Evolutionary conservation across 1,140 invertebrate species (phyloP).

Genomic region (Brevipalpus yothersi): DNA sequence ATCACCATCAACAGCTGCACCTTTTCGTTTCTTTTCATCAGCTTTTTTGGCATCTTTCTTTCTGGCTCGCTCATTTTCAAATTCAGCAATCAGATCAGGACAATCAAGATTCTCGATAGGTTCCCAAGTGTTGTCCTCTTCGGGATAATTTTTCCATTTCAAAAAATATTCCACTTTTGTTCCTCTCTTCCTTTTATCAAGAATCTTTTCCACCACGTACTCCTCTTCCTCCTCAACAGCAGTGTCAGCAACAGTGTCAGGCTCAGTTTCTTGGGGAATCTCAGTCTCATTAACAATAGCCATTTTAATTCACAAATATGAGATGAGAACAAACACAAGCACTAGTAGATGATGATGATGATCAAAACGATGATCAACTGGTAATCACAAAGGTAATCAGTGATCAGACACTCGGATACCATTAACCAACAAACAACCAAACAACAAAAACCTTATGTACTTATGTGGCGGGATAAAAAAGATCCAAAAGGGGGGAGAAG

Average conservation of each 20-base stretch:
- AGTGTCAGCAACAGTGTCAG: neutral
- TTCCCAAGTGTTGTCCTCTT: constrained; percentile 18
- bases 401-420: no score
- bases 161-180: constrained; percentile 27
- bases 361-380: no score
- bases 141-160: constrained; percentile 30
- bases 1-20: neutral
- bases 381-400: no score
- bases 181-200: constrained; percentile 22
- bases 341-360: no score
- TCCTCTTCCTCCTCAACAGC: constrained; percentile 21
- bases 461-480: no score
- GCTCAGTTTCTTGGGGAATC: no score
- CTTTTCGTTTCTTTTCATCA: neutral
- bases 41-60: neutral
- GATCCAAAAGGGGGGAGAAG: no score
- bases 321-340: no score
- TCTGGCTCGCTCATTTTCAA: constrained; percentile 26
- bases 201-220: constrained; percentile 27
- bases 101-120: constrained; percentile 26
- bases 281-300: no score
- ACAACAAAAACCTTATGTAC: no score
- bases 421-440: no score
- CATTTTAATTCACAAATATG: no score
- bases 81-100: constrained; percentile 36